Conservation (phyloP, 2,113 vertebrate species). For the Chunga burmeisteri region DNA sequence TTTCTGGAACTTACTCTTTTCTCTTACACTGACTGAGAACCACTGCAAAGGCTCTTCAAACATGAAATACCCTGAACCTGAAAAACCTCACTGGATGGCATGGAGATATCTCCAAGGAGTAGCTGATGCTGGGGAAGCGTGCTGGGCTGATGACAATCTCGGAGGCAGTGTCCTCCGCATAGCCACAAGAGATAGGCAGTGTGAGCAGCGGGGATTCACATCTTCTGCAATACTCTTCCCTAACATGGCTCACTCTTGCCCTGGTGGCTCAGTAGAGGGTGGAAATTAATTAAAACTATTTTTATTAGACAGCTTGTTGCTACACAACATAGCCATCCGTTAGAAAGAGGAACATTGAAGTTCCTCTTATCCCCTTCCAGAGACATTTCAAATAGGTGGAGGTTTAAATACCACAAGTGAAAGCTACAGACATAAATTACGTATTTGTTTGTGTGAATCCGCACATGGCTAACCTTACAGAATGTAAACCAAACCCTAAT, state of each 20-base stretch:
- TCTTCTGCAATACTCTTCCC: background rate
- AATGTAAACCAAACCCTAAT: slow-evolving; percentile 55
- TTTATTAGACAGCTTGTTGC: slow-evolving; percentile 5
- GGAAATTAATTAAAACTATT: background rate
- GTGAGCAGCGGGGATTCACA: background rate
- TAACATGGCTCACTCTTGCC: background rate
- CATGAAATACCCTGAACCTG: background rate
- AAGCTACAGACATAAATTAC: slow-evolving; percentile 39
- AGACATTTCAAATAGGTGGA: slow-evolving; percentile 42
- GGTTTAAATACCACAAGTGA: slow-evolving; percentile 42
- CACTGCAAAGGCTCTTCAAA: background rate
- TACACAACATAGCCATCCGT: background rate
- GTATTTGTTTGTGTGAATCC: slow-evolving; percentile 59
- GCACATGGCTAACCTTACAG: slow-evolving; percentile 35
- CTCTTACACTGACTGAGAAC: background rate
- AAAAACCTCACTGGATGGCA: background rate
- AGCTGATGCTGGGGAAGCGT: background rate
- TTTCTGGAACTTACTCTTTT: background rate
- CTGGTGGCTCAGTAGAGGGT: background rate
- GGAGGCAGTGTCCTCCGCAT: background rate
- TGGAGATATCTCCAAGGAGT: background rate
- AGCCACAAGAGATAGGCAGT: background rate
- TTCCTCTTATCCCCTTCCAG: slow-evolving; percentile 39
- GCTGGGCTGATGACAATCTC: background rate
- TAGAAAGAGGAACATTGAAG: background rate